Evolutionary conservation across 2,113 vertebrate species (phyloP).

Genomic region (Hepsetus odoe): DNA sequence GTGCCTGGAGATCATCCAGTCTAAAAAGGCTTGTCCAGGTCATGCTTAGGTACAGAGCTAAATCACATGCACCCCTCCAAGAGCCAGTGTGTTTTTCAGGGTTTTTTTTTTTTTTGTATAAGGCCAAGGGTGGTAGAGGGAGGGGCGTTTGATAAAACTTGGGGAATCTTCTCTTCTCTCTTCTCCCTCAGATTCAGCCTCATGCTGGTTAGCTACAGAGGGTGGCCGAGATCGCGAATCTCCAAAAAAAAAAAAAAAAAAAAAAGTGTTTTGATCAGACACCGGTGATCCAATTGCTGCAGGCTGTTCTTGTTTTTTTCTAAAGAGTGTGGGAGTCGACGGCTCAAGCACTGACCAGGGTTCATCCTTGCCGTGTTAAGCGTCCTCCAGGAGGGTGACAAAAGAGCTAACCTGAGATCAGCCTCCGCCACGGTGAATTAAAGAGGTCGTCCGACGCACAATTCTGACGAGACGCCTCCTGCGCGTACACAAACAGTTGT

Average conservation of each 20-base stretch:
- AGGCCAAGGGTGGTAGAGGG: not conserved
- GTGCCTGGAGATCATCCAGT: conserved; percentile 36
- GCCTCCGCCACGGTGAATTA: conserved; percentile 74
- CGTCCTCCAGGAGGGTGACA: conserved; percentile 55
- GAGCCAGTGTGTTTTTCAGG: conserved; percentile 46
- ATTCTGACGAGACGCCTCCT: conserved; percentile 69
- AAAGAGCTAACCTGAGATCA: conserved; percentile 70
- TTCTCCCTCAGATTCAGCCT: conserved; percentile 58
- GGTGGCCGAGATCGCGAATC: conserved; percentile 33
- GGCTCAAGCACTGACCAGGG: conserved; percentile 75
- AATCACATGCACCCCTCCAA: conserved; percentile 40
- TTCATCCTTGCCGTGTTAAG: conserved; percentile 58
- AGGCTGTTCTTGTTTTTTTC: conserved; percentile 80
- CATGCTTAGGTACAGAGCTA: conserved; percentile 51
- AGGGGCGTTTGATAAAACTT: not conserved
- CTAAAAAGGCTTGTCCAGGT: conserved; percentile 53
- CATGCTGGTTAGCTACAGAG: conserved; percentile 67
- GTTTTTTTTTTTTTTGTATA: too few relatives aligned
- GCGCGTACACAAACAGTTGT: conserved; percentile 73
- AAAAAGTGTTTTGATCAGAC: conserved; percentile 59
- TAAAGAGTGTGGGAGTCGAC: conserved; percentile 80
- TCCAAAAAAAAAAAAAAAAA: conserved; percentile 42
- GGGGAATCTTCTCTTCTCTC: conserved; percentile 54
- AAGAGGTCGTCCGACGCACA: conserved; percentile 77
- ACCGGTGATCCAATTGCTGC: conserved; percentile 70